phyloP scores from a whole-genome alignment of 2,797 vertebrate species.

The Trachurus trachurus region DNA sequence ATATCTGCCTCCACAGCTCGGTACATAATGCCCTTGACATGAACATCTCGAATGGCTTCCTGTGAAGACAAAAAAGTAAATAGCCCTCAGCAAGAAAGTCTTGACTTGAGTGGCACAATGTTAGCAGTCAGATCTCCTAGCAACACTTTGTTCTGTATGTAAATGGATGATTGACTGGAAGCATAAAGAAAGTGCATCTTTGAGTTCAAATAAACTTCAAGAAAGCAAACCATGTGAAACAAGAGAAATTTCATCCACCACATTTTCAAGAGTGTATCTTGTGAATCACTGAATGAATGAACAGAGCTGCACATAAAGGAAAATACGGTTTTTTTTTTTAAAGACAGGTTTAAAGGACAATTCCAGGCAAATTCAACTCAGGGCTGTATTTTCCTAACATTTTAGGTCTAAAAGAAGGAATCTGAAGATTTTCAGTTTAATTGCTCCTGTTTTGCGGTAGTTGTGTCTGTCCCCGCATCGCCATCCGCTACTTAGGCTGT shows the following conservation, averaged over 20 bases:
- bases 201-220: constrained; percentile 76
- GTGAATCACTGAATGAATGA: constrained; percentile 32
- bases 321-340: no score
- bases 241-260: constrained; percentile 35
- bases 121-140: constrained; percentile 68
- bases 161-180: constrained; percentile 69
- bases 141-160: constrained; percentile 60
- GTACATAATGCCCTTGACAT: constrained; percentile 98
- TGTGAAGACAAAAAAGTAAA: constrained; percentile 76
- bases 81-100: constrained; percentile 58
- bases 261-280: constrained; percentile 11
- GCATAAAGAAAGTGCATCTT: constrained; percentile 48
- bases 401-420: no score
- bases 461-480: no score
- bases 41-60: constrained; percentile 97
- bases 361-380: no score
- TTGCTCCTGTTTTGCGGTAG: no score
- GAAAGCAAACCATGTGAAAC: constrained; percentile 54
- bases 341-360: no score
- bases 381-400: no score
- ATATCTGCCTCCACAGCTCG: constrained; percentile 96
- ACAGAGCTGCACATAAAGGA: constrained; percentile 14
- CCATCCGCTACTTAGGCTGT: no score
- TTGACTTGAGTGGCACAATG: constrained; percentile 43
- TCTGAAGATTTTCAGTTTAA: no score